Evolutionary conservation across 2,888 invertebrate species (phyloP).

Genomic region (Agonopterix heracliana): DNA sequence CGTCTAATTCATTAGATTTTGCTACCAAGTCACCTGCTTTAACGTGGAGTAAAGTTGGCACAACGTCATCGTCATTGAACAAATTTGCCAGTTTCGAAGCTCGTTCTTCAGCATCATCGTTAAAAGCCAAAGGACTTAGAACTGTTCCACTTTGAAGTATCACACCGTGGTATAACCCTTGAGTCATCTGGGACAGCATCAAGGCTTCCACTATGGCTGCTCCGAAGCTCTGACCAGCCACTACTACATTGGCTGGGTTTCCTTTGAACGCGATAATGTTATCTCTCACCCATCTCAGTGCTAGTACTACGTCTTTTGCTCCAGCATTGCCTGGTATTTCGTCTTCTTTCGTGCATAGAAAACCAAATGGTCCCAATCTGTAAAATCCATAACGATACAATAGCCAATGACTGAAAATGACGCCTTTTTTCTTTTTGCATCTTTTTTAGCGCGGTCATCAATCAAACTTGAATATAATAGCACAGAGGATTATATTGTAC

Average conservation of each 20-base stretch:
- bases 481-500: too few relatives aligned
- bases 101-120: constrained; percentile 50
- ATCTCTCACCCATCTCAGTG: constrained; percentile 59
- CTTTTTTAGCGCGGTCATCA: background rate
- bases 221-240: constrained; percentile 58
- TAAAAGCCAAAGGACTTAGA: constrained; percentile 58
- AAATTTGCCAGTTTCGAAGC: constrained; percentile 28
- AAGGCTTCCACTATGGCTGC: constrained; percentile 59
- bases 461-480: too few relatives aligned
- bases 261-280: constrained; percentile 63
- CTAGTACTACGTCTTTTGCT: constrained; percentile 52
- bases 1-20: constrained; percentile 32
- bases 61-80: constrained; percentile 22
- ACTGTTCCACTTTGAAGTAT: constrained; percentile 61
- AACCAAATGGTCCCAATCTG: constrained; percentile 55
- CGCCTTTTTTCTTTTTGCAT: too few relatives aligned
- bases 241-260: constrained; percentile 47
- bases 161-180: constrained; percentile 50
- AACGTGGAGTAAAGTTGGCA: constrained; percentile 23
- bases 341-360: constrained; percentile 48
- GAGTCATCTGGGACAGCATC: constrained; percentile 38
- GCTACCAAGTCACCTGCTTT: constrained; percentile 32
- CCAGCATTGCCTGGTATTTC: constrained; percentile 59
- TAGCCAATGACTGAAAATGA: too few relatives aligned
- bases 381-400: constrained; percentile 7